Percentiles rank a stretch among this genome's conserved stretches.
These are phyloP conservation scores for Oligia strigilis DNA, from an alignment of 2,888 invertebrate genomes.

Conservation along the genomic window DNA sequence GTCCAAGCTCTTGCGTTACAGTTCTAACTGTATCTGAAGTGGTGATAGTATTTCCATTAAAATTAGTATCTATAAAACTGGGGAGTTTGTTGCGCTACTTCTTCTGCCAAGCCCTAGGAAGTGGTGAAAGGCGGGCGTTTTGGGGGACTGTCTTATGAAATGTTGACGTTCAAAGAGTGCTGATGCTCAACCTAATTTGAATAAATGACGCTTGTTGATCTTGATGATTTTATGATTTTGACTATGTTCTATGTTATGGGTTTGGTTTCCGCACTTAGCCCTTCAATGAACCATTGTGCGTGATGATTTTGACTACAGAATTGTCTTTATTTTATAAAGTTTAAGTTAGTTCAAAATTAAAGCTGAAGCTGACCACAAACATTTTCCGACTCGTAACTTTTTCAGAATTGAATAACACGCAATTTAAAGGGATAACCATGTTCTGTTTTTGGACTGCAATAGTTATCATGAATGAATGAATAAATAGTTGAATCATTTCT, in stretches of 20 bases:
- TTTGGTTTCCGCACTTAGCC: no score
- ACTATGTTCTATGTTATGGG: no score
- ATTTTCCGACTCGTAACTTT: not conserved
- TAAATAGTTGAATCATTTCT: not conserved
- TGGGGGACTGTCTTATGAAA: no score
- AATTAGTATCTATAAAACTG: not conserved
- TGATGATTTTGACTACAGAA: no score
- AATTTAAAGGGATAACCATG: not conserved
- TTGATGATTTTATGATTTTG: no score
- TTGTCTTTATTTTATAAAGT: not conserved
- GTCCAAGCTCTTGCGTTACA: conserved; percentile 7
- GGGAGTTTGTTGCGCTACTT: no score
- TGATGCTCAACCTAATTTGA: no score
- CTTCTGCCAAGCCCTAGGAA: no score
- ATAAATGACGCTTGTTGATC: no score
- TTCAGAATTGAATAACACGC: not conserved
- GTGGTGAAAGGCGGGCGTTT: no score
- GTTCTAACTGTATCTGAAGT: conserved; percentile 24
- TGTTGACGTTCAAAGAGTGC: no score
- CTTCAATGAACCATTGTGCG: no score
- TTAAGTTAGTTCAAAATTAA: not conserved
- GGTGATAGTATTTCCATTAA: not conserved
- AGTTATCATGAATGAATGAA: not conserved
- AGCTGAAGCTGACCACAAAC: not conserved
- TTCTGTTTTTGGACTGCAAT: not conserved